Base-by-base conservation (phyloP, 2,113 vertebrate genomes). In the Orientallactaga bullata region DNA sequence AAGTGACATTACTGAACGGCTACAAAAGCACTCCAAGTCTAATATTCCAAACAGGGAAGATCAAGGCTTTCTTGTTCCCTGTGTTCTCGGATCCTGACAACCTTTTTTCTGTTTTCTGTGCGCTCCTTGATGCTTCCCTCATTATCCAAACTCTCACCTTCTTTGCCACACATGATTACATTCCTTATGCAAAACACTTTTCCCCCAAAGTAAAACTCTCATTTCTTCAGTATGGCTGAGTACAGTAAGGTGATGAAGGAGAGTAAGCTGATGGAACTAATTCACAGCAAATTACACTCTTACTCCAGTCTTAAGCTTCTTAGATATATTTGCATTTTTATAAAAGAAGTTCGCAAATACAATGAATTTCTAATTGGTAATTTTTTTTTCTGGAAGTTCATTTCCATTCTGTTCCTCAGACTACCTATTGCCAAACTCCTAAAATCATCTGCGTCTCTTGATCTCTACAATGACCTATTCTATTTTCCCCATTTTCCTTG, bases 301-400 rank as follows among this genome's bases (percentile, higher is more conserved):
- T n/a, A 76, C 71, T 17, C 23, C 20, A 32, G 69, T 79, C 42
- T 47, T 96, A 95, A 96, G 95, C 93, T 77, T 95, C 96, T 96
- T 97, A 96, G 32, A 65, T 76, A 4, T 73, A 92, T 92, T 95
- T 95, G 88, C 79, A 93, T 96, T 95, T 97, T 96, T 72, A 94
- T 83, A 92, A 92, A 93, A 83, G 60, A 88, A 91, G 60, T 74
- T 95, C 87, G 35, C 71, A 94, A 93, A 76, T 60, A 47, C 60
- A 91, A 4, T 73, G 66, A 85, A 93, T 95, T 89, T 88, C 94
- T 91, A 88, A 90, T 73, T 94, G 87, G 37, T 88, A 63, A 83
- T 94, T 92, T 55, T 12, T 10, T 55, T 55, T 47, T 96, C 71
- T 94, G 26, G 30, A 90, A 88, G 35, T 72, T n/a, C 30, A 42